Base-by-base conservation (phyloP, 1,140 invertebrate species). In the Triops cancriformis region DNA sequence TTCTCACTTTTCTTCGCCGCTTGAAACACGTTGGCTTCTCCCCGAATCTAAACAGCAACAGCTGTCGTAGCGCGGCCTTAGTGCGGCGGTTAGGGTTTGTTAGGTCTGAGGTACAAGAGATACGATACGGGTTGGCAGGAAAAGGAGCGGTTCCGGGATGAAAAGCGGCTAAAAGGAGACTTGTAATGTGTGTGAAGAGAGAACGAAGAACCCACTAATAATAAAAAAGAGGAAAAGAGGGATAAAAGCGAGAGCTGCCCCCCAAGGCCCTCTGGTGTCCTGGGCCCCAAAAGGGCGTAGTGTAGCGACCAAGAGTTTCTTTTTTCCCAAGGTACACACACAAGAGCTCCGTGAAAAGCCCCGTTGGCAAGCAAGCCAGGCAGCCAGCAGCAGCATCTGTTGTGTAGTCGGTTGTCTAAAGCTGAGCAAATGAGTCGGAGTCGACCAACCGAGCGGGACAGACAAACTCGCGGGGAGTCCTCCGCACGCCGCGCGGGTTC, bases 91-190 rank as follows among this genome's bases (percentile, higher is more conserved):
- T 64, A 64, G 23, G 51, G 51, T 64, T 64, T 23, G 51, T 64
- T 64, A 64, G 51, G 51, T 64, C 51, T 18, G 51, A 64, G n/a
- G 51, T 64, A 64, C 23, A 64, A 6, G 23, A 23, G 51, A 64
- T 64, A 64, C 51, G 51, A 0, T n/a, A n/a, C 14, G 51, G 6
- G 51, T 64, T 18, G 51, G 51, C 51, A 64, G n/a, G 51, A 64
- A 64, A 64, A 64, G 51, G 51, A 64, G 51, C 51, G n/a, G 51
- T 64, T 64, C 51, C 51, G 51, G 51, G 51, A 64, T 64, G 51
- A 23, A 64, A 64, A 7, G 31, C 31, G 31, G 31, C 31, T 37
- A 37, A 37, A 37, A 37, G 31, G 31, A 37, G 31, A 37, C 31
- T 37, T 37, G 31, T 37, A 37, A 37, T 37, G 7, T 37, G 31